Evolutionary conservation across 2,113 vertebrate genomes (phyloP).

Genomic region (Serranochromis macrocephalus): DNA sequence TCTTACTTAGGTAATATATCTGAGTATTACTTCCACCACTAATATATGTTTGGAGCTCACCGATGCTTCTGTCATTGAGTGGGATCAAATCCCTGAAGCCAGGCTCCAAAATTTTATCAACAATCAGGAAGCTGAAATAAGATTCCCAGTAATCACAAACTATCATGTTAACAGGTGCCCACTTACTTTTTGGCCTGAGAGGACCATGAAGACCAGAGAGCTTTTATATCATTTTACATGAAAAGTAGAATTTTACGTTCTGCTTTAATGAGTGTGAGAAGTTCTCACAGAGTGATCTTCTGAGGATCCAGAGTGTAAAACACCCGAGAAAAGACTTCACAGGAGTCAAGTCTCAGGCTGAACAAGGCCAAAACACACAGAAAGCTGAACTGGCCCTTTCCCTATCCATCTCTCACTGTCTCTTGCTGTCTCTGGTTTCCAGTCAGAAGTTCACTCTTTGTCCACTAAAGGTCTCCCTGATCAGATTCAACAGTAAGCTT

Average conservation of each 20-base stretch:
- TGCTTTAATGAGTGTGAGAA: background rate
- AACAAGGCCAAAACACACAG: background rate
- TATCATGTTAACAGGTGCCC: background rate
- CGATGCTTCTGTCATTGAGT: background rate
- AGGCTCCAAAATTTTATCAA: background rate
- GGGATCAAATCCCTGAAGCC: background rate
- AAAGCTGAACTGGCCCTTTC: slow-evolving; percentile 21
- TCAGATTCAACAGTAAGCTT: background rate
- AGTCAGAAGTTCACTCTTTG: slow-evolving; percentile 51
- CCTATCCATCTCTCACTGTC: slow-evolving; percentile 16
- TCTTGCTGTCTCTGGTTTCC: slow-evolving; percentile 43
- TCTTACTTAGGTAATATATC: background rate
- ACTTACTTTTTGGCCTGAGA: background rate
- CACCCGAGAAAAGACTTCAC: background rate
- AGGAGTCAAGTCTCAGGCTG: background rate
- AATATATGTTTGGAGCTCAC: background rate
- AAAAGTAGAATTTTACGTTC: background rate
- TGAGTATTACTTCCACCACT: background rate
- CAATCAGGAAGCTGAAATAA: background rate
- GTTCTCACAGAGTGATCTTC: background rate
- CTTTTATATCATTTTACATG: background rate
- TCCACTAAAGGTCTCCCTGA: slow-evolving; percentile 19
- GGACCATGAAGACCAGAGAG: background rate
- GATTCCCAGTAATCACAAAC: background rate
- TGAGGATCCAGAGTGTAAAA: background rate